These are phyloP conservation scores for Aplidium turbinatum DNA, from an alignment of 23 tunicate species.

Conservation along the genomic window DNA sequence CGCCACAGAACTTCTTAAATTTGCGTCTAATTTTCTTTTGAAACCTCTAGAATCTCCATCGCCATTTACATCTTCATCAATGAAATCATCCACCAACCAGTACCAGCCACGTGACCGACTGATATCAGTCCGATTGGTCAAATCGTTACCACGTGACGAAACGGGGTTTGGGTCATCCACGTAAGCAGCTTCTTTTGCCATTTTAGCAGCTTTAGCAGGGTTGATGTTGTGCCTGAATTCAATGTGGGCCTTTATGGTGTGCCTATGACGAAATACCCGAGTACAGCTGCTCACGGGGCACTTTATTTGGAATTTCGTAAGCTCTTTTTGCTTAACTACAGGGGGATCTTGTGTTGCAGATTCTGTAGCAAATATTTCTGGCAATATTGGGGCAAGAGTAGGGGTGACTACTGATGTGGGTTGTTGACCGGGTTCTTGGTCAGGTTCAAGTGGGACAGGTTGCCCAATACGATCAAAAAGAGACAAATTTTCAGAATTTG, in stretches of 20 bases:
- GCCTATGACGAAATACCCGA: conserved; percentile 47
- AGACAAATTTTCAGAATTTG: too few species aligned
- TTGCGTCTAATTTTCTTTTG: conserved; percentile 10
- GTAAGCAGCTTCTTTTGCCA: conserved; percentile 30
- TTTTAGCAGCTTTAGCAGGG: conserved; percentile 45
- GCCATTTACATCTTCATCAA: conserved; percentile 24
- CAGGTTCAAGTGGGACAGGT: too few species aligned
- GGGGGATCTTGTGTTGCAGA: too few species aligned
- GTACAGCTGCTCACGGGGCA: conserved; percentile 53
- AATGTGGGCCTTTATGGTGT: conserved; percentile 65
- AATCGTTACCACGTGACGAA: background rate
- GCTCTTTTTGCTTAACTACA: too few species aligned
- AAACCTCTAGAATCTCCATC: background rate
- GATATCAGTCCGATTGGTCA: conserved; percentile 10
- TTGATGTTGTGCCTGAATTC: conserved; percentile 54
- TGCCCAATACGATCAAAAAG: too few species aligned
- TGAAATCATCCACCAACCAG: conserved; percentile 56
- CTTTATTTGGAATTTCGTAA: too few species aligned
- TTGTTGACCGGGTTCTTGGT: too few species aligned
- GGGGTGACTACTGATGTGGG: too few species aligned
- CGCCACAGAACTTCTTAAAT: conserved; percentile 16
- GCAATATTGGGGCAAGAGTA: too few species aligned
- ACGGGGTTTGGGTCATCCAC: conserved; percentile 1
- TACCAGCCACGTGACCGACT: conserved; percentile 50
- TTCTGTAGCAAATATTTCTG: too few species aligned